Conservation (phyloP, 2,888 invertebrate species). For the Drosophila mimica region DNA sequence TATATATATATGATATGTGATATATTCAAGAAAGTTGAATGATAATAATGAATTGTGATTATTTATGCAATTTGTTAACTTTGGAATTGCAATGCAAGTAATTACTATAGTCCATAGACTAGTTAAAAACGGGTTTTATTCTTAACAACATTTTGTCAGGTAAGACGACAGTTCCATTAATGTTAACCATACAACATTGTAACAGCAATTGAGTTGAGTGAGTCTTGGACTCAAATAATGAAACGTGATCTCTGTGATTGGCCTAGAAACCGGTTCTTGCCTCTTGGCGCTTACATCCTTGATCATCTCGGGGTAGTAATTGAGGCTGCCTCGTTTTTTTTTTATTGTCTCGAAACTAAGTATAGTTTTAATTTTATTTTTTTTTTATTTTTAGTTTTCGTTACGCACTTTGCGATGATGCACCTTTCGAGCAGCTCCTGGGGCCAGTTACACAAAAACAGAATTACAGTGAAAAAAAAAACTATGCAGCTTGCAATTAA, state of each 20-base stretch:
- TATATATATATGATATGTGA: not conserved
- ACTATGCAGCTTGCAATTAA: conserved; percentile 55
- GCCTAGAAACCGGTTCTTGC: conserved; percentile 34
- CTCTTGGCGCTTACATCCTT: conserved; percentile 26
- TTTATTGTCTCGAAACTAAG: conserved; percentile 21
- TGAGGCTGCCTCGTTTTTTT: conserved; percentile 1
- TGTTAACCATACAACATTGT: conserved; percentile 10
- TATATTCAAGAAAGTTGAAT: conserved; percentile 10
- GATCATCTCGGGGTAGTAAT: conserved; percentile 18
- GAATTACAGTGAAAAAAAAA: conserved; percentile 20
- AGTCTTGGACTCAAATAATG: conserved; percentile 13
- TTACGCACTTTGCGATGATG: conserved; percentile 25
- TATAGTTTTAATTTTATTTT: conserved; percentile 9
- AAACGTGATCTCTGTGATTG: conserved; percentile 30
- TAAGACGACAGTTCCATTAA: not conserved
- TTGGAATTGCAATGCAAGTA: conserved; percentile 15
- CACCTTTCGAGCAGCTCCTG: conserved; percentile 38
- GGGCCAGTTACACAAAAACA: conserved; percentile 14
- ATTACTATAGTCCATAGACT: conserved; percentile 9
- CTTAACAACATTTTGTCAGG: conserved; percentile 9
- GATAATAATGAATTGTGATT: not conserved
- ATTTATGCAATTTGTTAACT: conserved; percentile 5
- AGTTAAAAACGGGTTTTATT: conserved; percentile 7
- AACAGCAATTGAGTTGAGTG: not conserved
- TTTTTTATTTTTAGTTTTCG: conserved; percentile 22